Base-by-base conservation (phyloP, 2,888 invertebrate genomes). In the Pyrrhia umbra region DNA sequence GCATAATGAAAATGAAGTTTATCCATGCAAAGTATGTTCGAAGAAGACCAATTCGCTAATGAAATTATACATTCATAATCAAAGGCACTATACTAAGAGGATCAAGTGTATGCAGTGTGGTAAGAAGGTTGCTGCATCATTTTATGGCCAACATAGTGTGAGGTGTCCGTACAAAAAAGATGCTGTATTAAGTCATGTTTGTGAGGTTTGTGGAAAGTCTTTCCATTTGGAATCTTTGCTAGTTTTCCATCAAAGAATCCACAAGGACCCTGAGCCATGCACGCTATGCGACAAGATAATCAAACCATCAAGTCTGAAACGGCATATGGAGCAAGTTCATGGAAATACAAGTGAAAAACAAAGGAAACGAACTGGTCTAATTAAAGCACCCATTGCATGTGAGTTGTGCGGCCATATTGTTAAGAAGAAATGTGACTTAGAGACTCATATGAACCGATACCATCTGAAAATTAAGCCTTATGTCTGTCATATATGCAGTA, bases 21-120 rank as follows among this genome's bases (percentile, higher is more conserved):
- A 80, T 39, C 89, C 90, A 1, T 90, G 90, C 46, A 85, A 83
- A 71, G 79, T 73, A 0, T 90, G 90, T 46, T 62, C 83, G 0
- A 85, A 82, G 57, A 75, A 80, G 2, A 90, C 87, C 69, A 73
- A 81, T 15, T 81, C 74, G 15, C 66, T 89, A 13, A 84, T 75
- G 47, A 85, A 88, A 54, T 46, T 89, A 3, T 87, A 87, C n/a
- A 59, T 83, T 2, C 89, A 89, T 21, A 84, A 83, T 50, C 84
- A 88, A 40, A 81, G 78, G 52, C 88, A 89, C 39, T 88, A 86
- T 39, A 82, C 84, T 0, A 74, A 85, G 15, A 84, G 84, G 37
- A 81, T 83, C 2, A 81, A 85, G 52, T 90, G 90, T 65, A 27
- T 58, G 0, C 71, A 76, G 0, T 90, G 90, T 57, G 83, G 84